A percentile compares a stretch with the other conserved stretches of the same genome.
These are phyloP conservation scores for Petrophora chlorosata DNA, from an alignment of 2,888 invertebrate species.

Conservation along the genomic window DNA sequence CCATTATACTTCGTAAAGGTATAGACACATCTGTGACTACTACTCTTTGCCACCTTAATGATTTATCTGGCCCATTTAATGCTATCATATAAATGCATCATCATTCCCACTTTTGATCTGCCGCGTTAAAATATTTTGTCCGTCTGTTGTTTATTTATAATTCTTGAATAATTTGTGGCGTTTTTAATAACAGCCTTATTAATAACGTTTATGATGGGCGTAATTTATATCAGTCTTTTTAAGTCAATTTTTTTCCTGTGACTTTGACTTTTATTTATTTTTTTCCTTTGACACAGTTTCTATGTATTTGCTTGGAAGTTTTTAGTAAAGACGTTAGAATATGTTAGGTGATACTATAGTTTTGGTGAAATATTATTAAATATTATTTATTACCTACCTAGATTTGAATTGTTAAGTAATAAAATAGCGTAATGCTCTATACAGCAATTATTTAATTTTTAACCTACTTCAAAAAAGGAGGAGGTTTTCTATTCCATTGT, in stretches of 20 bases:
- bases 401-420: too few relatives aligned
- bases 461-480: too few relatives aligned
- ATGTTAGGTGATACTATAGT: not conserved
- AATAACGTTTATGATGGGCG: conserved; percentile 31
- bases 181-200: conserved; percentile 32
- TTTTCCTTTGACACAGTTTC: conserved; percentile 22
- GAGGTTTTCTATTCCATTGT: too few relatives aligned
- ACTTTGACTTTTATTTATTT: conserved; percentile 19
- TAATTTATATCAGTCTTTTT: conserved; percentile 24
- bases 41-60: conserved; percentile 54
- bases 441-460: too few relatives aligned
- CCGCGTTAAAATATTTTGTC: conserved; percentile 51
- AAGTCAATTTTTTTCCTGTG: conserved; percentile 5
- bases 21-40: conserved; percentile 5
- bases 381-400: not conserved
- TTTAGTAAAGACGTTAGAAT: not conserved
- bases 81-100: conserved; percentile 60
- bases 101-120: conserved; percentile 52
- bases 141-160: conserved; percentile 52
- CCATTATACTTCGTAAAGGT: too few relatives aligned
- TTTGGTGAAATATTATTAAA: not conserved
- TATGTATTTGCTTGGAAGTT: conserved; percentile 1
- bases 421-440: too few relatives aligned
- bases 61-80: conserved; percentile 64
- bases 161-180: conserved; percentile 31